Evolutionary conservation across 1,140 invertebrate species (phyloP), one percentile per base, ranked within the genome.

Genomic region (Mylabris phalerata): DNA sequence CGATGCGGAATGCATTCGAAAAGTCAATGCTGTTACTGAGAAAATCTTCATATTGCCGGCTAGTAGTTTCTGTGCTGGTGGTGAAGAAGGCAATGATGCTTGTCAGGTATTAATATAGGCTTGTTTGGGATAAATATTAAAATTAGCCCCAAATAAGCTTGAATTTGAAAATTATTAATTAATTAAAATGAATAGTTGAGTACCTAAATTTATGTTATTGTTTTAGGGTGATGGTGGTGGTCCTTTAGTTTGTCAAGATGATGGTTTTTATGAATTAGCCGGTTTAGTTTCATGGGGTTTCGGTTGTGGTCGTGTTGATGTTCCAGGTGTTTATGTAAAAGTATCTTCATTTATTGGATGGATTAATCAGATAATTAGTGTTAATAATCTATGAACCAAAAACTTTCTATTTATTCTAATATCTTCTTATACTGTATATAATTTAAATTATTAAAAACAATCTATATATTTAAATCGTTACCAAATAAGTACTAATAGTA

Each of bases 291-390:
- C 90, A 1, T 93, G 90, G 90, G 93, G 93, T 57, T 95, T 95
- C 72, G 92, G 92, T 54, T 95, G 92, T 73, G 92, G 92, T 1
- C 77, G 92, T 26, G 77, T 85, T 43, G 89, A 94, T 72, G 92
- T 95, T 10, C 92, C 92, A 10, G 92, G 92, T 32, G 91, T 96
- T 48, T 96, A 95, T 74, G 92, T 95, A 24, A 95, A 95, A 78
- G 92, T 95, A 4, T 92, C 90, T 11, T 87, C 91, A 4, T 95
- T 95, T 75, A 94, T 95, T 61, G 92, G 92, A 47, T 96, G 93
- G 93, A 95, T 96, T 71, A 95, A 95, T 78, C 92, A 95, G 79
- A 96, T 96, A 52, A 95, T 96, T 68, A 93, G 90, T 69, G 92
- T 95, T 56, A 95, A 95, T 77, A 94, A 93, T 78, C 80, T 89